Conservation (phyloP, 2,888 invertebrate species). For the Euzetes globulus region DNA sequence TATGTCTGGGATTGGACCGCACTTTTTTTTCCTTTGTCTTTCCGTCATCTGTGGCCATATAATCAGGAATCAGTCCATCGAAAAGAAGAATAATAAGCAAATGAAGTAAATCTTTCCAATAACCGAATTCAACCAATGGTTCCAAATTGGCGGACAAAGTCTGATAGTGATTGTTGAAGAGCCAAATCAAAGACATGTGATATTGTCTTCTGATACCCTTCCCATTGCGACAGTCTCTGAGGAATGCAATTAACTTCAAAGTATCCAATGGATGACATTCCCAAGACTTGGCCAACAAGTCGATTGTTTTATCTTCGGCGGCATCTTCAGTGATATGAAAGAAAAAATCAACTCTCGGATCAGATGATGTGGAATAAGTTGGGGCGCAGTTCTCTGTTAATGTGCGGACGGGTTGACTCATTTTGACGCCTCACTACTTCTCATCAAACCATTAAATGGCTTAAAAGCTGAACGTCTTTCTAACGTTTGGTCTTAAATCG, state of each 20-base stretch:
- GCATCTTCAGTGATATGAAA: conserved; percentile 31
- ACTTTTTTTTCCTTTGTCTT: background rate
- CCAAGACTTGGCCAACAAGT: conserved; percentile 29
- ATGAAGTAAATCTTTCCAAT: conserved; percentile 30
- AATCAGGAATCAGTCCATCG: conserved; percentile 9
- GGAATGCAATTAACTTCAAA: conserved; percentile 18
- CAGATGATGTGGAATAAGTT: conserved; percentile 17
- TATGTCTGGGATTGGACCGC: background rate
- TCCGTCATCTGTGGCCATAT: background rate
- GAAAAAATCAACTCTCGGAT: conserved; percentile 27
- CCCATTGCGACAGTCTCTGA: conserved; percentile 25
- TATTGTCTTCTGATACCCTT: conserved; percentile 31
- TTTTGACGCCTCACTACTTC: background rate
- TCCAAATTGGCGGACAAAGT: conserved; percentile 1
- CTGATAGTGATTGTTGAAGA: conserved; percentile 17
- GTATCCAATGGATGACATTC: conserved; percentile 27
- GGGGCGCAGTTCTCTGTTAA: conserved; percentile 21
- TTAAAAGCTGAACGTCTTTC: too few species aligned
- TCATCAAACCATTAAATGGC: too few species aligned
- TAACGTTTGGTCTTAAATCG: too few species aligned
- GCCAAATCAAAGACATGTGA: conserved; percentile 26
- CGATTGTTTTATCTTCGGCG: background rate
- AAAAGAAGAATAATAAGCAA: conserved; percentile 23
- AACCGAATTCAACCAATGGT: conserved; percentile 16
- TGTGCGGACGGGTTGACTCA: background rate